These are phyloP conservation scores for Corythucha ciliata DNA, from an alignment of 2,888 invertebrate species.

Conservation along the genomic window DNA sequence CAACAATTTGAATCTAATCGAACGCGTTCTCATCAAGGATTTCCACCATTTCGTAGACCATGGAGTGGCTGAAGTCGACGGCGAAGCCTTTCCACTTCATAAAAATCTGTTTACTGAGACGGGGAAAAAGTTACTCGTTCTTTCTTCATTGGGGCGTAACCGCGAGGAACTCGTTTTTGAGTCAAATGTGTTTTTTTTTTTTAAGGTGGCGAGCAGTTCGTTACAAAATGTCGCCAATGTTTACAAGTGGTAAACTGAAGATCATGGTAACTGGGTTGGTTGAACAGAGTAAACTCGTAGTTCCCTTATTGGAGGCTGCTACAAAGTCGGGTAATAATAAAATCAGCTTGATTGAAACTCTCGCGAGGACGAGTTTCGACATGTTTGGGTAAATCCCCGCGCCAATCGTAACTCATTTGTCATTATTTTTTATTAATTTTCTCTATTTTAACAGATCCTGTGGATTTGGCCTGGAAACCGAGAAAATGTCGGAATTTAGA, in stretches of 20 bases:
- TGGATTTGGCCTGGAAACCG: too few relatives aligned
- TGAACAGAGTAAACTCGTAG: neutral
- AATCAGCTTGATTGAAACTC: too few relatives aligned
- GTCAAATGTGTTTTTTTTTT: neutral
- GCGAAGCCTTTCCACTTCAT: slow-evolving; percentile 10
- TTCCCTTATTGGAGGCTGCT: neutral
- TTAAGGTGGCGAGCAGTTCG: slow-evolving; percentile 19
- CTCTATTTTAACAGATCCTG: too few relatives aligned
- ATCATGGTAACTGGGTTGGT: slow-evolving; percentile 15
- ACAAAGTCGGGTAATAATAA: too few relatives aligned
- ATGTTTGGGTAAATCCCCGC: too few relatives aligned
- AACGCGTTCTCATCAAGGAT: slow-evolving; percentile 21
- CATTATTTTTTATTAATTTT: too few relatives aligned
- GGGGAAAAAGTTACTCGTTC: slow-evolving; percentile 22
- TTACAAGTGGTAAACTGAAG: slow-evolving; percentile 18
- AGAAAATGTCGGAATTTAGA: too few relatives aligned
- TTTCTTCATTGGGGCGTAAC: neutral
- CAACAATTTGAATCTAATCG: slow-evolving; percentile 2
- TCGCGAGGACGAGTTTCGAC: too few relatives aligned
- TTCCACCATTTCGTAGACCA: slow-evolving; percentile 24
- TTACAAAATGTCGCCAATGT: slow-evolving; percentile 20
- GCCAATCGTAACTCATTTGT: too few relatives aligned
- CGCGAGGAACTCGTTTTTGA: neutral
- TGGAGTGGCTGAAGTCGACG: slow-evolving; percentile 9
- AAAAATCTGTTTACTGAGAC: slow-evolving; percentile 15